phyloP scores from a whole-genome alignment of 2,797 vertebrate genomes.

The Trichosurus vulpecula region DNA sequence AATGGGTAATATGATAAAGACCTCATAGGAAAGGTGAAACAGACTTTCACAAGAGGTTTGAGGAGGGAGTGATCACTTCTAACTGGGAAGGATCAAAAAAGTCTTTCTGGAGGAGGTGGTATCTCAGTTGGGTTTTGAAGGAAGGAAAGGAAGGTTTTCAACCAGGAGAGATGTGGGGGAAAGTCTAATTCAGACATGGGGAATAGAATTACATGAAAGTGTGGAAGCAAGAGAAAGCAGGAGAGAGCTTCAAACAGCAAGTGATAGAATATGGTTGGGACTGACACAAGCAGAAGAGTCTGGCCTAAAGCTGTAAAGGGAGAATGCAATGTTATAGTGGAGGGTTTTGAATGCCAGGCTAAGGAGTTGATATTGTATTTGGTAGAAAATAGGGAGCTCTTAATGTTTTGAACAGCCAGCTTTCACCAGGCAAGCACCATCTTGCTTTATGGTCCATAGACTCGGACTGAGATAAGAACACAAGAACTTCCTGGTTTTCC shows the following conservation, averaged over 20 bases:
- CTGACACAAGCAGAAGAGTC: background rate
- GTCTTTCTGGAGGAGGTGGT: background rate
- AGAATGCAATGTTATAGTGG: background rate
- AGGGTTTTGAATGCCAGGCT: background rate
- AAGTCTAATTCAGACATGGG: background rate
- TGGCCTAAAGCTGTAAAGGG: background rate
- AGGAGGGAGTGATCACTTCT: background rate
- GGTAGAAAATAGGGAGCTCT: background rate
- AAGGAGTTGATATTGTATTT: background rate
- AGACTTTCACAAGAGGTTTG: background rate
- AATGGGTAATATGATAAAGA: background rate
- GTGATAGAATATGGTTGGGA: background rate
- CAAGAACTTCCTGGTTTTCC: conserved; percentile 5
- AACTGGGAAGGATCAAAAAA: background rate
- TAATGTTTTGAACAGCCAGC: background rate
- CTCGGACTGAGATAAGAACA: background rate
- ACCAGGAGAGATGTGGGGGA: background rate
- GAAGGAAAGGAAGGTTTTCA: background rate
- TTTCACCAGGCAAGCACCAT: background rate
- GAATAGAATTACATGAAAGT: background rate
- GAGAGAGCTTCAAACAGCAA: background rate
- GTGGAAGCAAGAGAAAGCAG: background rate
- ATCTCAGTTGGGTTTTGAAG: background rate
- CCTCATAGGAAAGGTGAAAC: background rate
- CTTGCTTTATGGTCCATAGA: background rate